phyloP scores from a whole-genome alignment of 2,113 vertebrate genomes.

The Poeciliopsis retropinna region DNA sequence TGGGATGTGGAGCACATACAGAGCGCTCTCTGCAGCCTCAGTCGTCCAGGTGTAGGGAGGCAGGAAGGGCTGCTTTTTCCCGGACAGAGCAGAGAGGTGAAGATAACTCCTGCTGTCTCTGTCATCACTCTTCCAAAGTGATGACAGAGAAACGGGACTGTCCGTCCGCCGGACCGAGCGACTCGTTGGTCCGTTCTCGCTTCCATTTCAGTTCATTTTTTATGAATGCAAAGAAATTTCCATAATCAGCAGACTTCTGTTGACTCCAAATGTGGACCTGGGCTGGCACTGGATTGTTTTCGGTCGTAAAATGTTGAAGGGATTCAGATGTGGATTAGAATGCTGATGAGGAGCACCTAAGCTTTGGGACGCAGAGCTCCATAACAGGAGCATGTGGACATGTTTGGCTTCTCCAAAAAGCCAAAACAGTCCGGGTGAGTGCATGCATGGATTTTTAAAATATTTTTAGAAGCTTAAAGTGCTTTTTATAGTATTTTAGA shows the following conservation, averaged over 20 bases:
- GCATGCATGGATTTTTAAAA: background rate
- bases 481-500: background rate
- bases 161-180: conserved; percentile 15
- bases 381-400: conserved; percentile 67
- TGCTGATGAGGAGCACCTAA: conserved; percentile 56
- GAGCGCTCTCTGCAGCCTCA: conserved; percentile 45
- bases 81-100: conserved; percentile 25
- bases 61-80: conserved; percentile 40
- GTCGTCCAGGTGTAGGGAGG: conserved; percentile 43
- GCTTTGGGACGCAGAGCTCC: conserved; percentile 26
- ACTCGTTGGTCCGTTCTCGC: conserved; percentile 30
- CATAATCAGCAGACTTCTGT: conserved; percentile 18
- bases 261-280: conserved; percentile 55
- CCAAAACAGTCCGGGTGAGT: conserved; percentile 79
- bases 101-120: conserved; percentile 35
- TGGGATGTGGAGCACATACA: conserved; percentile 62
- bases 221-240: background rate
- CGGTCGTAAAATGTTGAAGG: conserved; percentile 18
- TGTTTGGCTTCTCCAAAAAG: conserved; percentile 81
- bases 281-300: conserved; percentile 54
- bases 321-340: conserved; percentile 58
- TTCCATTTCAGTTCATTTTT: conserved; percentile 29
- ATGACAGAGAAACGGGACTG: conserved; percentile 9
- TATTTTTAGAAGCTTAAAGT: background rate
- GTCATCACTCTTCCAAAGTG: conserved; percentile 25